phyloP scores from a whole-genome alignment of 2,797 vertebrate genomes.

The Propithecus deckenii region DNA sequence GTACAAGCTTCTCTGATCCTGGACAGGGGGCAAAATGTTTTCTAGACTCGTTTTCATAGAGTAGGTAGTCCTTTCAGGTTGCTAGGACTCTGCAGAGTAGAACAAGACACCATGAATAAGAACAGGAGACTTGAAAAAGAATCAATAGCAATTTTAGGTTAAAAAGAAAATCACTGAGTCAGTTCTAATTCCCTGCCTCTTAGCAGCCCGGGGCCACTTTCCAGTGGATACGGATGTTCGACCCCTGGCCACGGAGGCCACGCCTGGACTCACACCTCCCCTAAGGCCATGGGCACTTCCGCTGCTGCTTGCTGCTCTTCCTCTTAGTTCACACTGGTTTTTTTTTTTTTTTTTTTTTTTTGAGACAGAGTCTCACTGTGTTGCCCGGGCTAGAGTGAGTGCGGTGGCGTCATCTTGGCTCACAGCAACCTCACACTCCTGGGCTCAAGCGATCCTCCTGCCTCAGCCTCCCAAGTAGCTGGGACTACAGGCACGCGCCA shows the following conservation, averaged over 20 bases:
- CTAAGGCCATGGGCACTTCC: rapidly evolving
- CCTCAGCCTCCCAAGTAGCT: too few species aligned
- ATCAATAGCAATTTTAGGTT: neutral
- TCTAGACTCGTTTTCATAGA: neutral
- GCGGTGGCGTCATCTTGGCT: too few species aligned
- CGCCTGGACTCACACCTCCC: neutral
- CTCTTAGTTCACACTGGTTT: too few species aligned
- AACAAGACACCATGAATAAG: neutral
- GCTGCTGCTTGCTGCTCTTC: neutral
- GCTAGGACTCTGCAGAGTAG: neutral
- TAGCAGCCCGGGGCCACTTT: neutral
- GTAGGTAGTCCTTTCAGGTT: neutral
- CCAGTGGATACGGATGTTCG: neutral
- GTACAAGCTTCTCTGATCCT: neutral
- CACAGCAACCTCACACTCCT: too few species aligned
- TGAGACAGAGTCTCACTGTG: too few species aligned
- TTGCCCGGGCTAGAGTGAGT: too few species aligned
- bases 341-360: too few species aligned
- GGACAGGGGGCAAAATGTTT: neutral
- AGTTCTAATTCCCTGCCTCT: neutral
- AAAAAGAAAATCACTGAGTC: neutral
- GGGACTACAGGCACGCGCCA: too few species aligned
- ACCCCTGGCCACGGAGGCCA: neutral
- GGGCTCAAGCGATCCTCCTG: too few species aligned
- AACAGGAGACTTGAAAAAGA: neutral